Base-by-base conservation (phyloP, 2,797 vertebrate genomes). In the Chrosomus eos region DNA sequence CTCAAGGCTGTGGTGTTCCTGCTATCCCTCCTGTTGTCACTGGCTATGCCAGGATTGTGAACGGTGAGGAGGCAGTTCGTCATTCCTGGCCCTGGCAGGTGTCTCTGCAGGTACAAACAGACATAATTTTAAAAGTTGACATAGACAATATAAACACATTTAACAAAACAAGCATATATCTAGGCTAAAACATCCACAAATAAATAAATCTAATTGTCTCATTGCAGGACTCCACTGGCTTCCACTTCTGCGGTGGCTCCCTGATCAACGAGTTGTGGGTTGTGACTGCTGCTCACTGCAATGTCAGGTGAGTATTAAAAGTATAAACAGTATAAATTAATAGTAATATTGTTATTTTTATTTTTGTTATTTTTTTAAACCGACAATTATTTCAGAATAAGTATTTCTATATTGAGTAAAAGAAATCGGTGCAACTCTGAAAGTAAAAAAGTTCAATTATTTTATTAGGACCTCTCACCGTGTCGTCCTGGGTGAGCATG, bases 11-110 rank as follows among this genome's bases (percentile, higher is more conserved):
- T 7, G 96, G 96, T 4, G 8, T 82, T 36, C 96, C 95, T 0
- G 88, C 93, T 85, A 94, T 96, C 87, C 0, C 83, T 0, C 95
- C 96, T 0, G 53, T 94, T 66, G 76, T 97, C 77, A 93, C 84
- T 0, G 94, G 95, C 0, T 95, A 96, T 21, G 76, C 95, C 76
- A 95, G 95, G 77, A 96, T 97, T 1, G 94, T 96, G 70, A 96
- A 96, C 1, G 95, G 96, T 10, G 96, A 96, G 90, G 95, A 96
- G 43, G 94, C 96, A 0, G 76, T 95, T 53, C 94, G 95, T 2
- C 93, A 95, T 84, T 97, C 96, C 86, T 97, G 96, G 96, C 96
- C 96, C 89, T 97, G 95, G 96, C 95, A 97, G 93, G 95, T 96
- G 88, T 97, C 96, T 53, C 93, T 97, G 80, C 96, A 97, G 95